Percentiles rank a stretch among this genome's conserved stretches.
These are phyloP conservation scores for Coelopa pilipes DNA, from an alignment of 2,888 invertebrate species.

Conservation along the genomic window DNA sequence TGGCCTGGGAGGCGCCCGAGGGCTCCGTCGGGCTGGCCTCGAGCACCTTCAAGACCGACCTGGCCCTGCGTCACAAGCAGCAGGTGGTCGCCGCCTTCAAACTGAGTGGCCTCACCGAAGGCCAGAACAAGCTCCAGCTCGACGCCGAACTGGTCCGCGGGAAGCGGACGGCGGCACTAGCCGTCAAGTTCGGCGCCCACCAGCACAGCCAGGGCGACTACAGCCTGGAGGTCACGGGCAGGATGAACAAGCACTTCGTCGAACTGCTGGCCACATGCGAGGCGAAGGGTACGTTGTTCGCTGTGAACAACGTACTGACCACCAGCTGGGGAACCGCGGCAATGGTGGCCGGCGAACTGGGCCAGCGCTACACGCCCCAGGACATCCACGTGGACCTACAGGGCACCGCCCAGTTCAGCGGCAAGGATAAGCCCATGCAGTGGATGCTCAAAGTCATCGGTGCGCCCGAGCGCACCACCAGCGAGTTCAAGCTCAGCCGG, in stretches of 20 bases:
- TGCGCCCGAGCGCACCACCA: constrained; percentile 63
- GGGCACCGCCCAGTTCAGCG: constrained; percentile 53
- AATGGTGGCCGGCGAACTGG: constrained; percentile 59
- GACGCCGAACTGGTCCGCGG: constrained; percentile 71
- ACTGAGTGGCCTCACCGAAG: constrained; percentile 67
- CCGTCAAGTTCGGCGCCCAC: constrained; percentile 67
- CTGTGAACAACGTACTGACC: constrained; percentile 54
- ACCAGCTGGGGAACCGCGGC: constrained; percentile 62
- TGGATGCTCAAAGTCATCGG: constrained; percentile 57
- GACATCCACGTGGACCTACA: constrained; percentile 60
- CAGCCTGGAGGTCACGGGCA: constrained; percentile 72
- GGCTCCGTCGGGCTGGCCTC: constrained; percentile 41
- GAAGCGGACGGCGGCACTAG: constrained; percentile 70
- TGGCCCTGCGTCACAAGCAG: constrained; percentile 48
- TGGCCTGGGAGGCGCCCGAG: constrained; percentile 48
- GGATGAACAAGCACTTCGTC: constrained; percentile 62
- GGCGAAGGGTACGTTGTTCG: constrained; percentile 62
- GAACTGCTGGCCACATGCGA: constrained; percentile 56
- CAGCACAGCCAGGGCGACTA: constrained; percentile 65
- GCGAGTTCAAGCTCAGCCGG: constrained; percentile 61
- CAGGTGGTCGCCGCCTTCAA: constrained; percentile 52
- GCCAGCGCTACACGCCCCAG: constrained; percentile 55
- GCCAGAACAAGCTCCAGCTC: constrained; percentile 62
- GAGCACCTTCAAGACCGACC: constrained; percentile 48
- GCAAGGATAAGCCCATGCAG: constrained; percentile 56